Base-by-base conservation (phyloP, 2,113 vertebrate species). In the Cyanistes caeruleus region DNA sequence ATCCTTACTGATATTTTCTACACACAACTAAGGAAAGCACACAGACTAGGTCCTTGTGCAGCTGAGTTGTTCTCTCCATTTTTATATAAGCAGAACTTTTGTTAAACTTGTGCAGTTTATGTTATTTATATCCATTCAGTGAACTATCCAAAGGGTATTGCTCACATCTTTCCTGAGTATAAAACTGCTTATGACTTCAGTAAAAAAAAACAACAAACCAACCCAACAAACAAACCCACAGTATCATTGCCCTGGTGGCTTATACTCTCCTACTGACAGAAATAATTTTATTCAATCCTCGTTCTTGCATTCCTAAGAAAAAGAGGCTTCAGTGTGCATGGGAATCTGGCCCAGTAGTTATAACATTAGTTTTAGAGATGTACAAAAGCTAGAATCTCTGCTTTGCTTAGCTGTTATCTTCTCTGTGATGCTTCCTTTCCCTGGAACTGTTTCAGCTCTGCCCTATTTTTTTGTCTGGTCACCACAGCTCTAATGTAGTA, bases 381-480 rank as follows among this genome's bases (percentile, higher is more conserved):
- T 12, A 37, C 9, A 67, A 84, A 90, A 87, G 30, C 64, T 52
- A 41, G 59, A 86, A 78, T 64, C 33, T 59, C 21, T 18, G 5
- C 55, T 90, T 85, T 65, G 51, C 69, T 89, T 72, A 81, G 60
- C 52, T 96, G 5, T 93, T 90, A 78, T 81, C 65, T 77, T 84
- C 72, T 69, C 60, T 1, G 9, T 89, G 76, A 90, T 1, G 3
- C 33, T 68, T 84, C 44, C 46, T 92, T 81, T 95, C 80, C 62
- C 77, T 94, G 84, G 60, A 92, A 84, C 44, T 30, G 18, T 70
- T 92, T 91, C 88, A 95, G 81, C 76, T 91, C 37, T 92, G 87
- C 64, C 72, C 89, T 95, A 87, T 72, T 95, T 97, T 89, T 89
- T 89, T 30, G 44, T 46, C 87, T 76, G 77, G 91, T 92, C 95